Conservation (phyloP, 2,888 invertebrate species). For the Leptopilina myrica region DNA sequence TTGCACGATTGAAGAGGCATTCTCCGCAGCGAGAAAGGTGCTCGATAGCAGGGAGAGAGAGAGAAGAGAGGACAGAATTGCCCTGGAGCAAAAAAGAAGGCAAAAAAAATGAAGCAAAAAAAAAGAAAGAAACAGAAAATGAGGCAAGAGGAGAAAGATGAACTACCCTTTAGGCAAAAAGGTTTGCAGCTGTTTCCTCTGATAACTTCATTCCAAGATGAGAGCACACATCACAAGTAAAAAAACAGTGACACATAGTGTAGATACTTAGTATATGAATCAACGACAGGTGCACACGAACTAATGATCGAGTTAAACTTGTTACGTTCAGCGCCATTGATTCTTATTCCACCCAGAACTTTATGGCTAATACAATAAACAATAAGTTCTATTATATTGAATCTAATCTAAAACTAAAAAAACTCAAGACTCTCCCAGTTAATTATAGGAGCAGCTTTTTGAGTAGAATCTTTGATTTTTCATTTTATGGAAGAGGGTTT, state of each 20-base stretch:
- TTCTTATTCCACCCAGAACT: too few species aligned
- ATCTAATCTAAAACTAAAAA: too few species aligned
- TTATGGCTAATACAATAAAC: too few species aligned
- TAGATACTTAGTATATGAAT: slow-evolving; percentile 20
- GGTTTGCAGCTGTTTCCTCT: slow-evolving; percentile 58
- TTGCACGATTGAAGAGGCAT: background rate
- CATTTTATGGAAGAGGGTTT: too few species aligned
- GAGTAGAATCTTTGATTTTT: too few species aligned
- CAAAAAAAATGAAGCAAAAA: too few species aligned
- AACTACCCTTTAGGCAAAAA: slow-evolving; percentile 55
- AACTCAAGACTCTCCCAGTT: too few species aligned
- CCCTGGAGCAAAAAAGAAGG: background rate
- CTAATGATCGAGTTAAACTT: slow-evolving; percentile 49
- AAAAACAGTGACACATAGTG: slow-evolving; percentile 33
- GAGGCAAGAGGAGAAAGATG: slow-evolving; percentile 39
- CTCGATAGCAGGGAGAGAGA: background rate
- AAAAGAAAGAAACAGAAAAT: slow-evolving; percentile 31
- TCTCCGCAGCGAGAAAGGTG: background rate
- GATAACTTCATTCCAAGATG: slow-evolving; percentile 57
- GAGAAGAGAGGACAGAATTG: slow-evolving; percentile 39
- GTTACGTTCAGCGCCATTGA: background rate
- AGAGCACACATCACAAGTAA: slow-evolving; percentile 22
- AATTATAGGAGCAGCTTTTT: too few species aligned
- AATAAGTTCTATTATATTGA: too few species aligned
- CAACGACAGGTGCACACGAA: slow-evolving; percentile 50